These are phyloP conservation scores for Oxyura jamaicensis DNA, from an alignment of 2,113 vertebrate genomes.

Conservation along the genomic window DNA sequence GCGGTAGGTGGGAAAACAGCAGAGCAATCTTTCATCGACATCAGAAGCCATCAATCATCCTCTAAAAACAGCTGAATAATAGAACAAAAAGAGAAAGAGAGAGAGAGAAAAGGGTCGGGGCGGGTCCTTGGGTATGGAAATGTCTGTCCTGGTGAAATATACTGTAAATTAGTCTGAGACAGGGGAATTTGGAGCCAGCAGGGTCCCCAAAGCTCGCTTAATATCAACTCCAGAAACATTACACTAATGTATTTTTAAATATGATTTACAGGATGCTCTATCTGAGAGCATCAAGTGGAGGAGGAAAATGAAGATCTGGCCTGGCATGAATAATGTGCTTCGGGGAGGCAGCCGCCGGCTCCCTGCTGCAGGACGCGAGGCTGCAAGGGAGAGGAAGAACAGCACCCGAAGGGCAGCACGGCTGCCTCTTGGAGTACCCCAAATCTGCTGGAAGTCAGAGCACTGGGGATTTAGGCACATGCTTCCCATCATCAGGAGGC, in stretches of 20 bases:
- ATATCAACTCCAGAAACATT: conserved; percentile 60
- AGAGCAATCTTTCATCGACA: not conserved
- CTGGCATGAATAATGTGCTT: not conserved
- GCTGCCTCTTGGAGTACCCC: fast-evolving
- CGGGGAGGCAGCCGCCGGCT: not conserved
- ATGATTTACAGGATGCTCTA: conserved; percentile 59
- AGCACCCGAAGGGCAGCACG: not conserved
- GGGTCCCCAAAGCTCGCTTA: conserved; percentile 48
- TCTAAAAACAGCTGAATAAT: conserved; percentile 37
- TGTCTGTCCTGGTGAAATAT: conserved; percentile 43
- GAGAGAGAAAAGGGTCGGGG: not conserved
- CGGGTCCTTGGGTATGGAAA: not conserved
- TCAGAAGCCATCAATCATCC: conserved; percentile 49
- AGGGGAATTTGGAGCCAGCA: conserved; percentile 31
- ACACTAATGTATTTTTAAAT: conserved; percentile 66
- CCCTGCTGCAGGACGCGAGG: not conserved
- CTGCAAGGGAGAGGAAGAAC: not conserved
- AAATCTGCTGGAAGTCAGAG: not conserved
- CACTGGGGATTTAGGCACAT: not conserved
- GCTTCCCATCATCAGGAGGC: not conserved
- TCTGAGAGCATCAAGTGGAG: not conserved
- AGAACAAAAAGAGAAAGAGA: not conserved
- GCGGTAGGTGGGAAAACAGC: not conserved
- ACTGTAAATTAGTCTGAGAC: conserved; percentile 53
- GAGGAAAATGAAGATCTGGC: not conserved